Evolutionary conservation across 2,113 vertebrate genomes (phyloP).

Genomic region (Dipodomys stephensi): DNA sequence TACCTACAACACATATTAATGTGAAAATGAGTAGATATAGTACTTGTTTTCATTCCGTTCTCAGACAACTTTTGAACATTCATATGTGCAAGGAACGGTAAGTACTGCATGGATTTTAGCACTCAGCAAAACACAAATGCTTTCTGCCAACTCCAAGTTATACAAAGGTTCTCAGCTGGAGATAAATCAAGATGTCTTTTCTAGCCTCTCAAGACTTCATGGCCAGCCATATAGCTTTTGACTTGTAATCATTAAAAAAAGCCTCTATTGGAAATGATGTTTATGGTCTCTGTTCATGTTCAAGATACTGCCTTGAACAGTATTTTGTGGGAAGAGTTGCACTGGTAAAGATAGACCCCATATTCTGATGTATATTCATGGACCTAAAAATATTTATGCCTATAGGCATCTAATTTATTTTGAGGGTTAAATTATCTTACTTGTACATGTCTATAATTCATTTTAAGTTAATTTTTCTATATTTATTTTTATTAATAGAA

Average conservation of each 20-base stretch:
- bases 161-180: background rate
- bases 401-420: background rate
- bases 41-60: background rate
- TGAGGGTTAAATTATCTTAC: background rate
- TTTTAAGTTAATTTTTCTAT: conserved; percentile 18
- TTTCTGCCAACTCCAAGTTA: background rate
- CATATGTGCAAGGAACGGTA: background rate
- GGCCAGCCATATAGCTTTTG: conserved; percentile 4
- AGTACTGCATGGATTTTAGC: background rate
- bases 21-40: background rate
- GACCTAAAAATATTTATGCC: background rate
- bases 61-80: background rate
- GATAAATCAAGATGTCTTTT: background rate
- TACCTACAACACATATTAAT: background rate
- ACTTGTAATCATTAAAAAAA: background rate
- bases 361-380: background rate
- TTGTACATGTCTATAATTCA: background rate
- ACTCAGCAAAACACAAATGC: background rate
- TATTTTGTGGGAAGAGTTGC: background rate
- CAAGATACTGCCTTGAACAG: background rate
- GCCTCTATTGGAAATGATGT: background rate
- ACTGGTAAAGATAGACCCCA: background rate
- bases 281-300: background rate
- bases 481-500: background rate
- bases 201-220: background rate